Base-by-base conservation (phyloP, 2,113 vertebrate genomes). In the Tragelaphus strepsiceros region DNA sequence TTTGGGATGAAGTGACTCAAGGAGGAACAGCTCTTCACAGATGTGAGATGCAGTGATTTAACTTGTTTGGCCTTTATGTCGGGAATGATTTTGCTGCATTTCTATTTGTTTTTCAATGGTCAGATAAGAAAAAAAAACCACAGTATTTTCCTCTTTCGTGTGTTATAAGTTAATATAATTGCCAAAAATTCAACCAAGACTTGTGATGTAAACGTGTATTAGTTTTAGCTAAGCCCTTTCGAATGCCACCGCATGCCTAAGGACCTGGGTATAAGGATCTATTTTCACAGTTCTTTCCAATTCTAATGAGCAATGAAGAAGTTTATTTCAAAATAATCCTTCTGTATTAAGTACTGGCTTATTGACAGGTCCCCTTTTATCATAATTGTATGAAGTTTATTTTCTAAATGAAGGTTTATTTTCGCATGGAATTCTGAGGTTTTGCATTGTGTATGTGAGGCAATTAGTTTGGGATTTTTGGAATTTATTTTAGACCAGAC, bases 401-500 rank as follows among this genome's bases (percentile, higher is more conserved):
- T 98, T 98, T 98, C 97, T 96, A 97, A 97, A 98, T 90, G 97
- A 97, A 97, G 78, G 96, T 98, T 98, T 98, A 97, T 98, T 98
- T 98, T 98, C 30, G 28, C 89, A 92, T 94, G 97, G 95, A 97
- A 98, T 98, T 96, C 95, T 96, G 89, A 98, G 96, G 97, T 98
- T 98, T 97, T 97, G 78, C 96, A 88, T 97, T 98, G 97, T 98
- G 96, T 97, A 98, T 96, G 86, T 97, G 96, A 98, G 95, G 96
- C 98, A 98, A 97, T 98, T 98, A 98, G 98, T 97, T 96, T 97
- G 96, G 96, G 97, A 98, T 97, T 97, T 98, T 97, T 97, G 97
- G 94, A 98, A 97, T 97, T 98, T 98, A 97, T 97, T 97, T 97
- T 94, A 96, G 91, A 87, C 93, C 89, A 97, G 96, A 97, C 98